These are phyloP conservation scores for Cotesia congregata DNA, from an alignment of 2,888 invertebrate genomes.

Conservation along the genomic window DNA sequence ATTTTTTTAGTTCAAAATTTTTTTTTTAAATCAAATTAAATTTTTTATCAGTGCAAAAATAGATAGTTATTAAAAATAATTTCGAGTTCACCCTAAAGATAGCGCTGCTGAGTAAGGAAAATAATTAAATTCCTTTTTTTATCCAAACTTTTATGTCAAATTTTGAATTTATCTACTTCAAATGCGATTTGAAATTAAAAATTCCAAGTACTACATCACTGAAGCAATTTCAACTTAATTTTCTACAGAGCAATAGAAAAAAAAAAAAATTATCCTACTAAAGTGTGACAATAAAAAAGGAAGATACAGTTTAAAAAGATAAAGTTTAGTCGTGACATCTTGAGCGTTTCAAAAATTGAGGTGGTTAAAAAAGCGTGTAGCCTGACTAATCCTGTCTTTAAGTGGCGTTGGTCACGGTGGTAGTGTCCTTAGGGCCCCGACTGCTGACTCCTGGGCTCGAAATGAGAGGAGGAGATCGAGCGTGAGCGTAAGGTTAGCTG, in stretches of 20 bases:
- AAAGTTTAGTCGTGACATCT: not conserved
- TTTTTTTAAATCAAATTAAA: too few relatives aligned
- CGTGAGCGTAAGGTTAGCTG: slow-evolving; percentile 22
- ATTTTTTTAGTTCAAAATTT: too few relatives aligned
- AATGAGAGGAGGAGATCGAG: slow-evolving; percentile 37
- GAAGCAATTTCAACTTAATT: too few relatives aligned
- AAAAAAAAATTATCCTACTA: slow-evolving; percentile 11
- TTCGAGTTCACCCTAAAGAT: too few relatives aligned
- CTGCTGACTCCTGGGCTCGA: slow-evolving; percentile 36
- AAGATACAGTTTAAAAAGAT: not conserved
- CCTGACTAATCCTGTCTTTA: slow-evolving; percentile 38
- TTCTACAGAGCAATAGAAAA: not conserved
- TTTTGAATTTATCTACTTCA: too few relatives aligned
- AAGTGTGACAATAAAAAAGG: slow-evolving; percentile 4
- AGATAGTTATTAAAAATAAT: too few relatives aligned
- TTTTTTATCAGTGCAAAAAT: too few relatives aligned
- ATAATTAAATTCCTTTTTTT: too few relatives aligned
- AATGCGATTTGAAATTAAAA: too few relatives aligned
- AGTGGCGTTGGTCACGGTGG: slow-evolving; percentile 41
- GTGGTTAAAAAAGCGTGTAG: slow-evolving; percentile 17
- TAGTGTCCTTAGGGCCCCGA: slow-evolving; percentile 29
- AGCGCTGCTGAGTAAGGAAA: too few relatives aligned
- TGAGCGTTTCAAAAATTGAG: slow-evolving; percentile 5
- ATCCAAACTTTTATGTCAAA: too few relatives aligned
- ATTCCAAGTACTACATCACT: too few relatives aligned